A percentile compares a stretch with the other conserved stretches of the same genome.
Conservation (phyloP, 1,140 invertebrate species). For the Formica exsecta region DNA sequence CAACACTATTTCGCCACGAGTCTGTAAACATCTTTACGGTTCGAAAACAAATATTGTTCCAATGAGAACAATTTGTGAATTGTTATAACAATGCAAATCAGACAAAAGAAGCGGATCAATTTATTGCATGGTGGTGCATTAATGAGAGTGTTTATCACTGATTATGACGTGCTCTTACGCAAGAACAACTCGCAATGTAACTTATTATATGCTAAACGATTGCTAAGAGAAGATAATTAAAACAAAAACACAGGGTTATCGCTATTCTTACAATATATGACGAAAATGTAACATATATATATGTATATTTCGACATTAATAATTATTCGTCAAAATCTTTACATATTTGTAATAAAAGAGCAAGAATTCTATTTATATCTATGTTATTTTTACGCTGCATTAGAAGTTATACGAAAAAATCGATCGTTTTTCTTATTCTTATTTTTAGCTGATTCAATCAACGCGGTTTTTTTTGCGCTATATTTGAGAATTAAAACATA, state of each 20-base stretch:
- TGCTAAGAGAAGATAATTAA: background rate
- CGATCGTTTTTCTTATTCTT: background rate
- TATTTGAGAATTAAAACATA: background rate
- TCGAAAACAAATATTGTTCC: background rate
- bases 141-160: background rate
- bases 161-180: background rate
- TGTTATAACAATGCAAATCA: background rate
- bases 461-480: background rate
- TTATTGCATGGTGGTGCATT: background rate
- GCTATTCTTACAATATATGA: background rate
- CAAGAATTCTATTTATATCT: background rate
- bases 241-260: background rate
- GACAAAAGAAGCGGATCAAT: background rate
- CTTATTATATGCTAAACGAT: constrained; percentile 37
- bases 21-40: background rate
- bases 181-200: background rate
- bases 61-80: background rate
- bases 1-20: background rate
- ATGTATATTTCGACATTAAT: background rate
- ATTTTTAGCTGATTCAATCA: background rate
- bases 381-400: too few relatives aligned
- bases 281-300: background rate
- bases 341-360: background rate
- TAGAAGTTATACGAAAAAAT: background rate
- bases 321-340: background rate